phyloP scores from a whole-genome alignment of 2,113 vertebrate species.

The Rhabdomys dilectus region DNA sequence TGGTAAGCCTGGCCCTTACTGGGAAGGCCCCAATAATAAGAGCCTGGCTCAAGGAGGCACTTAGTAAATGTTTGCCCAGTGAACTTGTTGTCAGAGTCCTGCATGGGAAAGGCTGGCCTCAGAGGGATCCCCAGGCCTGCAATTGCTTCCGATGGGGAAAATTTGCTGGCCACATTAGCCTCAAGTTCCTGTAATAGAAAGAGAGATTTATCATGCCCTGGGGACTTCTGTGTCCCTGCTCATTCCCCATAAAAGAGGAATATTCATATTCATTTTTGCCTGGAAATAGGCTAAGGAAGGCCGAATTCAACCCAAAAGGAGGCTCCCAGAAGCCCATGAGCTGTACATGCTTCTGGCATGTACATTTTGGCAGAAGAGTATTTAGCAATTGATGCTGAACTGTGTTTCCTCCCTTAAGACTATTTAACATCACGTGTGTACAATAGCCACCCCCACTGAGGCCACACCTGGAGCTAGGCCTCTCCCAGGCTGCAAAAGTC shows the following conservation, averaged over 20 bases:
- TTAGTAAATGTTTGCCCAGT: not conserved
- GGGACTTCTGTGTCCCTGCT: not conserved
- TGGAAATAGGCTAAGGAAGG: constrained; percentile 39
- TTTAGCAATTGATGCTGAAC: constrained; percentile 6
- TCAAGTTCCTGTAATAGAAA: constrained; percentile 2
- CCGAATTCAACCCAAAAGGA: constrained; percentile 20
- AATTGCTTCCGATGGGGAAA: constrained; percentile 23
- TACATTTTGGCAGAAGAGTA: not conserved
- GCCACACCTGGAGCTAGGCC: not conserved
- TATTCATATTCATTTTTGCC: constrained; percentile 59
- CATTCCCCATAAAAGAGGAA: constrained; percentile 63
- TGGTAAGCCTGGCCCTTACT: not conserved
- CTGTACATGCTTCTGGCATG: not conserved
- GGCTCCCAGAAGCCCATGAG: constrained; percentile 28
- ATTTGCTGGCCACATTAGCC: constrained; percentile 27
- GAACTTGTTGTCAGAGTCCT: not conserved
- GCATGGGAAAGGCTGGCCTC: not conserved
- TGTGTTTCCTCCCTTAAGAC: not conserved
- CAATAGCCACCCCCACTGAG: not conserved
- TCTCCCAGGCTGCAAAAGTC: not conserved
- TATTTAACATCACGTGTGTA: not conserved
- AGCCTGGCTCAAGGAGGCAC: not conserved
- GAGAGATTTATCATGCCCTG: not conserved
- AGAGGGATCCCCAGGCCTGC: not conserved
- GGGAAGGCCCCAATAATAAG: not conserved